phyloP scores from a whole-genome alignment of 2,797 vertebrate genomes.

The Bucorvus abyssinicus region DNA sequence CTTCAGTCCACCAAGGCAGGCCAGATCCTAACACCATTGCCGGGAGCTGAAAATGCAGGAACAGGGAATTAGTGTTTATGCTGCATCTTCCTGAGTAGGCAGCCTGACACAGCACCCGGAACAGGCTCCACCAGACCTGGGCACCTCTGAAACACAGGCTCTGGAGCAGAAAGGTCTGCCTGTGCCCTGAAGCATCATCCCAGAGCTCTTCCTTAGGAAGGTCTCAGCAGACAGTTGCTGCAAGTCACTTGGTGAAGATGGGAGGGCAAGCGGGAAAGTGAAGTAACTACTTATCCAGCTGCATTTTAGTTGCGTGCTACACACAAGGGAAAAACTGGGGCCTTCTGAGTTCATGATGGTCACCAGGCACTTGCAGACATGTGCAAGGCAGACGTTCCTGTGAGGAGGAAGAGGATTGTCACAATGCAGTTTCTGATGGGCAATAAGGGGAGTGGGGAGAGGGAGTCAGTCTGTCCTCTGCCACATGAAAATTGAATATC shows the following conservation, averaged over 20 bases:
- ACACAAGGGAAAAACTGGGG: not conserved
- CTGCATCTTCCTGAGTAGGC: constrained; percentile 1
- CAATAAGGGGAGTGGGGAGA: not conserved
- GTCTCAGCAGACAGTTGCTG: not conserved
- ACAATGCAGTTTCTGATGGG: not conserved
- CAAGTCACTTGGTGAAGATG: not conserved
- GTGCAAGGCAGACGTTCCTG: constrained; percentile 8
- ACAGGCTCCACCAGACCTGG: not conserved
- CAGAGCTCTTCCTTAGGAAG: not conserved
- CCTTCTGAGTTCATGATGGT: not conserved
- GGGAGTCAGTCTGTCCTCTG: not conserved
- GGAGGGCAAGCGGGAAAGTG: not conserved
- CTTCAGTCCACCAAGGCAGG: not conserved
- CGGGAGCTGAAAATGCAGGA: not conserved
- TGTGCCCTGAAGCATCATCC: not conserved
- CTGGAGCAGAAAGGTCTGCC: not conserved
- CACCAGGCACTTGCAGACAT: not conserved
- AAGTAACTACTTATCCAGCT: constrained; percentile 8
- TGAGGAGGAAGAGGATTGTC: constrained; percentile 40
- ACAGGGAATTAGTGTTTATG: not conserved
- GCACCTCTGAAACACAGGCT: not conserved
- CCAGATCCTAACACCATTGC: not conserved
- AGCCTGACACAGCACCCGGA: not conserved
- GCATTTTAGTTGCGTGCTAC: constrained; percentile 1
- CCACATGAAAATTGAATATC: not conserved